phyloP scores from a whole-genome alignment of 2,888 invertebrate genomes.

The Gandaritis pyraliata region DNA sequence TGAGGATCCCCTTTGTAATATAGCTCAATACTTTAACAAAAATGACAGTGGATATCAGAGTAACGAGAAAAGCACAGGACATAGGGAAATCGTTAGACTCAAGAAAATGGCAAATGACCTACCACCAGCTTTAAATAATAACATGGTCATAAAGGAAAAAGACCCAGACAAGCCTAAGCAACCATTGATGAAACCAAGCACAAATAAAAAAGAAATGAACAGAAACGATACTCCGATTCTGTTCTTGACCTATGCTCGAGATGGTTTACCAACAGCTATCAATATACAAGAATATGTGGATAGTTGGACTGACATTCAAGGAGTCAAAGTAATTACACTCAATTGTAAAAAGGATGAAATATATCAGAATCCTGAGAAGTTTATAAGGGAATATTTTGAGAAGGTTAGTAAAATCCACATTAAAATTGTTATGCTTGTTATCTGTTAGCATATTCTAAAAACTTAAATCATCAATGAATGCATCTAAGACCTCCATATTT shows the following conservation, averaged over 20 bases:
- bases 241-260: conserved; percentile 82
- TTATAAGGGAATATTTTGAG: conserved; percentile 83
- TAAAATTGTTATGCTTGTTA: no score
- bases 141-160: conserved; percentile 55
- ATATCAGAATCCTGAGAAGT: conserved; percentile 81
- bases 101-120: conserved; percentile 69
- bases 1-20: conserved; percentile 67
- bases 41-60: conserved; percentile 79
- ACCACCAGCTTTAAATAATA: conserved; percentile 72
- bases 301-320: conserved; percentile 68
- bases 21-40: conserved; percentile 69
- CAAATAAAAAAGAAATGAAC: conserved; percentile 48
- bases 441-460: no score
- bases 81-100: conserved; percentile 69
- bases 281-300: conserved; percentile 78
- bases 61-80: conserved; percentile 58
- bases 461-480: no score
- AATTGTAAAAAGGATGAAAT: conserved; percentile 79
- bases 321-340: conserved; percentile 72
- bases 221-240: conserved; percentile 66
- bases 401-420: conserved; percentile 63
- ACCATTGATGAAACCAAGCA: conserved; percentile 49
- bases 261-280: conserved; percentile 76
- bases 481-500: no score
- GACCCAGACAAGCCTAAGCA: conserved; percentile 60